phyloP scores from a whole-genome alignment of 2,113 vertebrate genomes.

The Microcebus ravelobensis region DNA sequence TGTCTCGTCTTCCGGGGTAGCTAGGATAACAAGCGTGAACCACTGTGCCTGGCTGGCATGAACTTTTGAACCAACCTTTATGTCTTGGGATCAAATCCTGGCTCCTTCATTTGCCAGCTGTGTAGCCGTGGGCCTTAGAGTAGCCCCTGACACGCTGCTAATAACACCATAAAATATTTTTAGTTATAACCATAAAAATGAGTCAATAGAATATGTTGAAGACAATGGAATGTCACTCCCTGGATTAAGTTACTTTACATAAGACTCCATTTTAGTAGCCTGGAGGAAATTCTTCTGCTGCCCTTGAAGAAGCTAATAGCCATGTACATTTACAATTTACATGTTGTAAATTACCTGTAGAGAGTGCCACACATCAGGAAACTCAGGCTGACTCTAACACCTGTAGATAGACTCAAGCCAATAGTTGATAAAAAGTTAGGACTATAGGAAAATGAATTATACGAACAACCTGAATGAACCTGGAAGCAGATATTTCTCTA shows the following conservation, averaged over 20 bases:
- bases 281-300: background rate
- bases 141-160: background rate
- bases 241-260: background rate
- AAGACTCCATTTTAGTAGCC: background rate
- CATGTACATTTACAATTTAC: too few species aligned
- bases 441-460: background rate
- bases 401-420: background rate
- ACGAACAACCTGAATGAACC: background rate
- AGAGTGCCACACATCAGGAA: background rate
- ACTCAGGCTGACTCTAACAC: background rate
- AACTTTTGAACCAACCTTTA: background rate
- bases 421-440: background rate
- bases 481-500: background rate
- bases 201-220: background rate
- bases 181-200: background rate
- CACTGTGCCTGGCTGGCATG: background rate
- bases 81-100: background rate
- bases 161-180: background rate
- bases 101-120: background rate
- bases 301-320: background rate
- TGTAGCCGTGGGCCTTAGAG: background rate
- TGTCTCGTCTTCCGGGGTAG: too few species aligned
- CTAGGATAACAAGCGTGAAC: too few species aligned
- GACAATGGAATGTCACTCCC: background rate
- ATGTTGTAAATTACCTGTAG: background rate